phyloP scores from a whole-genome alignment of 53 echinoderm and acorn worm species.

The Stichopus horrens region DNA sequence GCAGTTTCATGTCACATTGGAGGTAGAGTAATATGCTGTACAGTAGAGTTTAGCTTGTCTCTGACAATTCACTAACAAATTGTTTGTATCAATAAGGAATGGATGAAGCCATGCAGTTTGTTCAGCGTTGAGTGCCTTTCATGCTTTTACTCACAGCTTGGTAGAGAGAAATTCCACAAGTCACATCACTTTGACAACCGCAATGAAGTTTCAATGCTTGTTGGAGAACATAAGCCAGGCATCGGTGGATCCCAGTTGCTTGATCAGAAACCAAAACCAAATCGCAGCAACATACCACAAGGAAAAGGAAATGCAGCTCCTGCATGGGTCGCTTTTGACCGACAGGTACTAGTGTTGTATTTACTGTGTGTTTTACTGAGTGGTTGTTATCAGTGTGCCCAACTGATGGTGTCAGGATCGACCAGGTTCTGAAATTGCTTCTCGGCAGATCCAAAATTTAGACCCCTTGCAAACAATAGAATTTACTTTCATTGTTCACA shows the following conservation, averaged over 20 bases:
- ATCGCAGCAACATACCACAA: constrained; percentile 84
- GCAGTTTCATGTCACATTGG: too few species aligned
- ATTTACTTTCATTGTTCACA: too few species aligned
- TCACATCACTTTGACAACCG: constrained; percentile 96
- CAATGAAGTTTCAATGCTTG: constrained; percentile 92
- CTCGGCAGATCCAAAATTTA: too few species aligned
- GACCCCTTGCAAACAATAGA: too few species aligned
- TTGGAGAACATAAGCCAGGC: constrained; percentile 93
- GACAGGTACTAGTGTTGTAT: constrained; percentile 57
- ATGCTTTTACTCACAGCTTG: constrained; percentile 62
- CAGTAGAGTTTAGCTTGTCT: too few species aligned
- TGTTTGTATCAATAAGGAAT: too few species aligned
- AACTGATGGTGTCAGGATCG: too few species aligned
- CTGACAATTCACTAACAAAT: too few species aligned
- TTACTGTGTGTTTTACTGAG: not conserved
- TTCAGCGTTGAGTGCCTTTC: too few species aligned
- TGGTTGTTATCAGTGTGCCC: not conserved
- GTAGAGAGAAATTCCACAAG: constrained; percentile 80
- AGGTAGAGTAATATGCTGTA: too few species aligned
- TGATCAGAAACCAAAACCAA: constrained; percentile 84
- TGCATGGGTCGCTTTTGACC: constrained; percentile 96
- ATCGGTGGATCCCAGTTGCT: constrained; percentile 82
- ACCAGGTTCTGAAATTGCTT: too few species aligned
- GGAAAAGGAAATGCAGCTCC: constrained; percentile 95
- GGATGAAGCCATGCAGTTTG: too few species aligned